Conservation (phyloP, 2,888 invertebrate species). For the Noctuana brunneofusca region DNA sequence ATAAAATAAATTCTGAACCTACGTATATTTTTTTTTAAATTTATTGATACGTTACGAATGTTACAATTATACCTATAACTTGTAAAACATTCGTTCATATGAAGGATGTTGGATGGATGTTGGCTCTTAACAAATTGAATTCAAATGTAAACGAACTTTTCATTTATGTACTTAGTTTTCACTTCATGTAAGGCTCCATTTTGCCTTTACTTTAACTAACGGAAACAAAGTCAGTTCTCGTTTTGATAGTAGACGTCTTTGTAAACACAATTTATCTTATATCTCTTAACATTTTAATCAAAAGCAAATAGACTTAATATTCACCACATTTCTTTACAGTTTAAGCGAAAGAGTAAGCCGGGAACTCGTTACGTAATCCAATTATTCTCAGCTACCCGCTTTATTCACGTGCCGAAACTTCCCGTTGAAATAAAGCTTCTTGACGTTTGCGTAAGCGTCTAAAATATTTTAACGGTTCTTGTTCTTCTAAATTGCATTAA, state of each 20-base stretch:
- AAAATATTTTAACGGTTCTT: constrained; percentile 10
- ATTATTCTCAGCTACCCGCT: constrained; percentile 31
- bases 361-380: constrained; percentile 35
- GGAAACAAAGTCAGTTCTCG: not conserved
- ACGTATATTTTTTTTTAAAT: no score
- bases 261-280: constrained; percentile 23
- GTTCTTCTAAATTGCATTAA: not conserved
- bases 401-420: constrained; percentile 28
- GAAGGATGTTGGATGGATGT: no score
- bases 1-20: no score
- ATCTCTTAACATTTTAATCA: constrained; percentile 34
- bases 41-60: no score
- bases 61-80: no score
- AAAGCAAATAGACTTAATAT: constrained; percentile 34
- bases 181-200: no score
- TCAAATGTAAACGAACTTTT: no score
- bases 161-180: no score
- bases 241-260: constrained; percentile 1
- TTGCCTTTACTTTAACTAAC: not conserved
- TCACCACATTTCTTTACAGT: constrained; percentile 35
- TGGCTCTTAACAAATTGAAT: no score
- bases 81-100: no score
- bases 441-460: constrained; percentile 25
- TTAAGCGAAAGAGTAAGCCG: constrained; percentile 32
- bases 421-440: constrained; percentile 25